Evolutionary conservation across 2,888 invertebrate species (phyloP).

Genomic region (Acronicta psi): DNA sequence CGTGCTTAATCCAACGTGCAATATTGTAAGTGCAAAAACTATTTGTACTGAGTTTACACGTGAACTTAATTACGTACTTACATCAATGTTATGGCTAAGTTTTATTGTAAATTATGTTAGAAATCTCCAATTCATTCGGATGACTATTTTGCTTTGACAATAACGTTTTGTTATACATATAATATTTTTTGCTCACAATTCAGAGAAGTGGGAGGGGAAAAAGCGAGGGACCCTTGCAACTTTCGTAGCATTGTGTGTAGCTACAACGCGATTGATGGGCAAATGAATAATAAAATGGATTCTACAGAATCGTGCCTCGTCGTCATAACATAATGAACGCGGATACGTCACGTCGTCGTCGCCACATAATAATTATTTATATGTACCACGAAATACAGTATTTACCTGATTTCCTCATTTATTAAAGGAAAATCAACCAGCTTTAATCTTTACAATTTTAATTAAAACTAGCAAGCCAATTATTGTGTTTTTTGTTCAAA

Average conservation of each 20-base stretch:
- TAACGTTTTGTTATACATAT: background rate
- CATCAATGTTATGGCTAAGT: too few relatives aligned
- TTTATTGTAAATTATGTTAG: too few relatives aligned
- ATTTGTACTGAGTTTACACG: too few relatives aligned
- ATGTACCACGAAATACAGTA: conserved; percentile 14
- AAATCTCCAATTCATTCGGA: too few relatives aligned
- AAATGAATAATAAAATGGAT: conserved; percentile 58
- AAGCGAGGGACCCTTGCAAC: conserved; percentile 4
- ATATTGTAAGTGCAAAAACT: too few relatives aligned
- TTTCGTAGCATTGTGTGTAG: conserved; percentile 18
- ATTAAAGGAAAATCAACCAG: too few relatives aligned
- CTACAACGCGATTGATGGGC: conserved; percentile 35
- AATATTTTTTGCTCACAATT: background rate
- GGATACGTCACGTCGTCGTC: conserved; percentile 28
- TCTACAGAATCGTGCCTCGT: conserved; percentile 39
- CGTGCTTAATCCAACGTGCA: too few relatives aligned
- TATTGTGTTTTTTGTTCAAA: too few relatives aligned
- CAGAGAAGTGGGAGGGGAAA: conserved; percentile 6
- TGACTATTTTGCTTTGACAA: too few relatives aligned
- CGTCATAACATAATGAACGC: conserved; percentile 39
- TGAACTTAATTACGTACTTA: too few relatives aligned
- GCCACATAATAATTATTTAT: conserved; percentile 21
- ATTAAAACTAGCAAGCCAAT: too few relatives aligned
- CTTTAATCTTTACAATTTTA: background rate
- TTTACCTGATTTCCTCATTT: conserved; percentile 1